Percentiles rank a stretch among this genome's conserved stretches.
phyloP scores from a whole-genome alignment of 2,797 vertebrate genomes.

The Aphelocoma californica region DNA sequence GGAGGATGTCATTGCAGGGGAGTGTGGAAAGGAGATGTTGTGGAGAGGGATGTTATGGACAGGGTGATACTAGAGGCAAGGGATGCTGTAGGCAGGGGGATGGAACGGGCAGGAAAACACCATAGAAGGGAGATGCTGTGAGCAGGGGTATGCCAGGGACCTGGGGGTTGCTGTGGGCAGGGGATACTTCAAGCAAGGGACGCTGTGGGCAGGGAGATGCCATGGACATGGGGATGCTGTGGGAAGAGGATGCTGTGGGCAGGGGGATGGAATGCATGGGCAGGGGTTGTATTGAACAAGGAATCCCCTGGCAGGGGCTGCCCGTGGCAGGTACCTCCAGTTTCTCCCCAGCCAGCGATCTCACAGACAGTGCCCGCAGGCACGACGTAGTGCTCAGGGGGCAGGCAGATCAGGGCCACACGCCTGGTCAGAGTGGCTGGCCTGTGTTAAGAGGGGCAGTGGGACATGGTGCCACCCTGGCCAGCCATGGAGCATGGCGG shows the following conservation, averaged over 20 bases:
- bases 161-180: background rate
- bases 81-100: background rate
- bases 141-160: background rate
- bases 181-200: background rate
- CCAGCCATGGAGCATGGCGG: fast-evolving
- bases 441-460: slow-evolving; percentile 42
- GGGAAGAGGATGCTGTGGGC: too few species aligned
- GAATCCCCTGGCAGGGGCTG: background rate
- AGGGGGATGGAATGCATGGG: background rate
- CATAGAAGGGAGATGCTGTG: background rate
- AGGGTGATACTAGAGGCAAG: background rate
- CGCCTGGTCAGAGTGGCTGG: slow-evolving; percentile 84
- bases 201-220: background rate
- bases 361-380: slow-evolving; percentile 84
- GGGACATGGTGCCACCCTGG: background rate
- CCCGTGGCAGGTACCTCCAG: slow-evolving; percentile 76
- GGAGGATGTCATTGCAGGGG: background rate
- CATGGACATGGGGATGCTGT: background rate
- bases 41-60: background rate
- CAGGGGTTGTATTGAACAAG: background rate
- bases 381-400: slow-evolving; percentile 89
- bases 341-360: slow-evolving; percentile 95
- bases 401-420: slow-evolving; percentile 92
- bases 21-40: background rate
- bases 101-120: background rate